Evolutionary conservation across 1,140 invertebrate species (phyloP).

Genomic region (Proales similis): DNA sequence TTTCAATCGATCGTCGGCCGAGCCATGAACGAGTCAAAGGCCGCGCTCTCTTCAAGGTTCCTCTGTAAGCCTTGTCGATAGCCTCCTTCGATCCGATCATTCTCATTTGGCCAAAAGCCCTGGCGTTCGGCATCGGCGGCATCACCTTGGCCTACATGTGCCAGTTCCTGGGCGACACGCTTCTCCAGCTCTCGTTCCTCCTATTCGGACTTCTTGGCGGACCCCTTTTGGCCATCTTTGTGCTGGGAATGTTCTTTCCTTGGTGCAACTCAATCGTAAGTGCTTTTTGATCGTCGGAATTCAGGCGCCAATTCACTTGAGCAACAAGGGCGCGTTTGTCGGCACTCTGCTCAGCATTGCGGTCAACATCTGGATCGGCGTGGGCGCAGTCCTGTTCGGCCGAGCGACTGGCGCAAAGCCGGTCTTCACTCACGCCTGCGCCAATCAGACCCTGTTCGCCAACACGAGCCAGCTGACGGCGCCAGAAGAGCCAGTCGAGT

Average conservation of each 20-base stretch:
- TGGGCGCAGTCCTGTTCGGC: slow-evolving; percentile 13
- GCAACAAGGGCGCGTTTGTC: slow-evolving; percentile 27
- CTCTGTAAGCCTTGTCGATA: no score
- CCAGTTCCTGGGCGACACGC: slow-evolving; percentile 41
- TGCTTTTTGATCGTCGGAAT: not conserved
- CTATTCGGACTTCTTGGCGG: slow-evolving; percentile 49
- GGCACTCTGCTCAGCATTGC: slow-evolving; percentile 6
- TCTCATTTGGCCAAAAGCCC: no score
- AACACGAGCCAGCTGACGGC: no score
- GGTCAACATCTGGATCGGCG: slow-evolving; percentile 31
- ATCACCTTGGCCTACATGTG: slow-evolving; percentile 44
- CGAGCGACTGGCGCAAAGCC: not conserved
- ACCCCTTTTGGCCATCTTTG: slow-evolving; percentile 43
- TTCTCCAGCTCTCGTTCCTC: slow-evolving; percentile 45
- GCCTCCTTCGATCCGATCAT: no score
- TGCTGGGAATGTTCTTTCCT: slow-evolving; percentile 22
- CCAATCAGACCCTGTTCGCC: no score
- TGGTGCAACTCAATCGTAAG: slow-evolving; percentile 49
- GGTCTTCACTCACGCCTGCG: slow-evolving; percentile 1
- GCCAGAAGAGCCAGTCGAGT: no score
- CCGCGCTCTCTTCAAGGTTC: slow-evolving; percentile 3
- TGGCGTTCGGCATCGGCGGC: slow-evolving; percentile 42
- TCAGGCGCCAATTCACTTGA: not conserved
- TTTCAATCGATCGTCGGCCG: no score
- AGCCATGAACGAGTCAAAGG: slow-evolving; percentile 2